Evolutionary conservation across 1,140 invertebrate genomes (phyloP).

Genomic region (Cydia splendana): DNA sequence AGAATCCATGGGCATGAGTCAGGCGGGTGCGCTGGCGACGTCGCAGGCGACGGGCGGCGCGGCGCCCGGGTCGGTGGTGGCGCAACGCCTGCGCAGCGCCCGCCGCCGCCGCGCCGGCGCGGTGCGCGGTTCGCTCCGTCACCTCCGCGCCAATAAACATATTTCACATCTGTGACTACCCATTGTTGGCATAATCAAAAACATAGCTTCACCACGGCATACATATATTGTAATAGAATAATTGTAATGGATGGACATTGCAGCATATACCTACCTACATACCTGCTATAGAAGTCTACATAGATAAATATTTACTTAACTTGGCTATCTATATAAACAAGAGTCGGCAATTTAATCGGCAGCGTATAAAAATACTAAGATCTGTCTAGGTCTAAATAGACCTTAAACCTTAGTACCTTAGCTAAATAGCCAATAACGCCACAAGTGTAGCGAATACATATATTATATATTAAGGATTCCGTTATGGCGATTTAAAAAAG

Average conservation of each 20-base stretch:
- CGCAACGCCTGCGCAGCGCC: constrained; percentile 49
- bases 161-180: constrained; percentile 22
- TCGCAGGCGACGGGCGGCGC: constrained; percentile 14
- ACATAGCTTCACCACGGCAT: neutral
- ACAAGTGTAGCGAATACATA: no score
- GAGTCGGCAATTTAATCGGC: no score
- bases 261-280: no score
- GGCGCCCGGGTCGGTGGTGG: constrained; percentile 43
- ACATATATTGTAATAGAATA: neutral
- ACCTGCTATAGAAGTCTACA: no score
- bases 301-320: no score
- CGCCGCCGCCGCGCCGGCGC: constrained; percentile 51
- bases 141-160: constrained; percentile 40
- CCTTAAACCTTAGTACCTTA: no score
- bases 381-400: no score
- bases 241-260: neutral
- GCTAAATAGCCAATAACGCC: no score
- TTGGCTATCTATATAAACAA: no score
- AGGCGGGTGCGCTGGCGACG: constrained; percentile 42
- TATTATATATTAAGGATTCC: no score
- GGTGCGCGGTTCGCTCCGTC: constrained; percentile 45
- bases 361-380: no score
- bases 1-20: constrained; percentile 70
- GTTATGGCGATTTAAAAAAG: no score
- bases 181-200: constrained; percentile 36